Base-by-base conservation (phyloP, 2,888 invertebrate species). In the Iselma pallidipennis region DNA sequence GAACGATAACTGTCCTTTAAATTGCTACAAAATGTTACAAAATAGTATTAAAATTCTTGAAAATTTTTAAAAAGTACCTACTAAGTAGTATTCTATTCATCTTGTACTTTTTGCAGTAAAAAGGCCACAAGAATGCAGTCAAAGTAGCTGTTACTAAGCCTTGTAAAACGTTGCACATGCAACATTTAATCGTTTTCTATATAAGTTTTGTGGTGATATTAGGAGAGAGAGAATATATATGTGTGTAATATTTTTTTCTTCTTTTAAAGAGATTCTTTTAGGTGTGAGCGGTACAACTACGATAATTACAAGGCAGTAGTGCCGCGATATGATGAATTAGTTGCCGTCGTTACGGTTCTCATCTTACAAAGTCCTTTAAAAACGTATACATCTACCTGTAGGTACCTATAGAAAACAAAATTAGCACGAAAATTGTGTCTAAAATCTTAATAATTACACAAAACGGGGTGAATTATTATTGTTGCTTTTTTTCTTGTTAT, bases 281-380 rank as follows among this genome's bases (percentile, higher is more conserved):
- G 76, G 76, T 77, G 77, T 75, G 75, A 76, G 77, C 80, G 79
- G 79, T 76, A 74, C 76, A 45, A 45, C 74, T 70, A 59, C 70
- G 67, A 75, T 81, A 80, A 81, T 81, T 80, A 81, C 79, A 80
- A 76, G 80, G 78, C 79, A 71, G 72, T 73, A 73, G 75, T 73
- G 73, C 76, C 72, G 71, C 75, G 77, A 80, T 78, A 78, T 80
- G 80, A 80, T 80, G 79, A 80, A 80, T 80, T 80, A 79, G 78
- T 76, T 75, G 78, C 76, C 77, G 77, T 75, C 77, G 71, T 74
- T 71, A 68, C 70, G 71, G 69, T 70, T 71, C 71, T 72, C 71
- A 66, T 70, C 70, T 71, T 49, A 55, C 56, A 59, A 55, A 58
- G 23, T 45, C 23, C 45, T 45, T 42, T 45, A 23, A 9, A 23